Evolutionary conservation across 2,797 vertebrate genomes (phyloP).

Genomic region (Sebastiscus tertius): DNA sequence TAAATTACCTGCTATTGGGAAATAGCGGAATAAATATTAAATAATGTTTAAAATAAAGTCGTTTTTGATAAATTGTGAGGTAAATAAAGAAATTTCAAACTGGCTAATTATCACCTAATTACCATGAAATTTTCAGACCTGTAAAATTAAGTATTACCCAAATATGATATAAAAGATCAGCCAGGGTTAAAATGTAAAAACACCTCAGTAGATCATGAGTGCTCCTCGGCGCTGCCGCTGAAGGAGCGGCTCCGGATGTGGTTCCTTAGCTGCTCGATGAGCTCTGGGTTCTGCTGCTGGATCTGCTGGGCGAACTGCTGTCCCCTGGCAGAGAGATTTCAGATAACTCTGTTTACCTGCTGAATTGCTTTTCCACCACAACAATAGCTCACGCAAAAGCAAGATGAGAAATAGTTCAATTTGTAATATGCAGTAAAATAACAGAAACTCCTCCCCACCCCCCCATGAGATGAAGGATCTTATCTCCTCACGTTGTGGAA

Average conservation of each 20-base stretch:
- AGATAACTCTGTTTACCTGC: background rate
- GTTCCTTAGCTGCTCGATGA: constrained; percentile 97
- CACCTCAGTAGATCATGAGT: constrained; percentile 87
- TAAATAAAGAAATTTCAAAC: no score
- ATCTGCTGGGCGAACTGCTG: constrained; percentile 99
- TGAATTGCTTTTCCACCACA: background rate
- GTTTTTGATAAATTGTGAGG: no score
- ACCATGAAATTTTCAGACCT: no score
- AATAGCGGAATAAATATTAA: no score
- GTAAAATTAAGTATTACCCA: no score
- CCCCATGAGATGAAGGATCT: no score
- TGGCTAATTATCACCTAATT: no score
- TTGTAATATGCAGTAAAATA: background rate
- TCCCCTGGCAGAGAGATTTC: constrained; percentile 81
- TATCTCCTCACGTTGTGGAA: background rate
- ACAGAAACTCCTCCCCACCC: no score
- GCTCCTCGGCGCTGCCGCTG: constrained; percentile 94
- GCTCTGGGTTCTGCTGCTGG: constrained; percentile 98
- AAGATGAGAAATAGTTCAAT: background rate
- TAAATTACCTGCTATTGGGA: no score
- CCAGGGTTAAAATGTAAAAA: rapidly evolving
- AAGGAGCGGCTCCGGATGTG: constrained; percentile 97
- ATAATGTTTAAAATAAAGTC: no score
- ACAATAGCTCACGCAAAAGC: background rate
- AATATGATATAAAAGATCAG: background rate